phyloP scores from a whole-genome alignment of 2,888 invertebrate genomes.

The Silvanus unidentatus region DNA sequence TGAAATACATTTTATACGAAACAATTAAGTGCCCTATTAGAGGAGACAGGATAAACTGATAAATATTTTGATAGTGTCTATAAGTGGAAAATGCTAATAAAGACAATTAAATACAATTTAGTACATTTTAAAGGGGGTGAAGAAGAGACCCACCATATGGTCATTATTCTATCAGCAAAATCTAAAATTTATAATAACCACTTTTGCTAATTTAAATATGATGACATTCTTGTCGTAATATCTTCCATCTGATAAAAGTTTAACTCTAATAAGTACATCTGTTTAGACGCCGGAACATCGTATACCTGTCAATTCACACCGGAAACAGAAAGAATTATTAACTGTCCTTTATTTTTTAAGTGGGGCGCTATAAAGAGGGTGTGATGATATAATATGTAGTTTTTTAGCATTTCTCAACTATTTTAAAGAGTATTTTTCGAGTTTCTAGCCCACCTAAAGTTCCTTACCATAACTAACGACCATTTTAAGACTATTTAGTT shows the following conservation, averaged over 20 bases:
- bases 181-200: slow-evolving; percentile 28
- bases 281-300: slow-evolving; percentile 31
- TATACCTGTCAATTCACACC: slow-evolving; percentile 31
- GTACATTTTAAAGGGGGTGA: slow-evolving; percentile 3
- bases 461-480: too few species aligned
- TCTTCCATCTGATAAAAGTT: slow-evolving; percentile 30
- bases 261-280: slow-evolving; percentile 37
- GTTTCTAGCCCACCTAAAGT: too few species aligned
- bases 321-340: slow-evolving; percentile 28
- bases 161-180: slow-evolving; percentile 4
- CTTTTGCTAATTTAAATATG: slow-evolving; percentile 36
- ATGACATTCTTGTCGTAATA: slow-evolving; percentile 32
- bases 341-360: slow-evolving; percentile 18
- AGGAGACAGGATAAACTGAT: too few species aligned
- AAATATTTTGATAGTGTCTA: too few species aligned
- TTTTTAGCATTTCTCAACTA: too few species aligned
- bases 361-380: slow-evolving; percentile 1
- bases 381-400: too few species aligned
- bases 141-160: slow-evolving; percentile 16
- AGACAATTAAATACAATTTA: slow-evolving; percentile 1
- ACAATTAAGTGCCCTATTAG: too few species aligned
- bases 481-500: too few species aligned
- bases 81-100: background rate
- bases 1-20: too few species aligned
- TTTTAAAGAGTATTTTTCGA: too few species aligned